These are phyloP conservation scores for Theocolax elegans DNA, from an alignment of 1,140 invertebrate genomes.

Conservation along the genomic window DNA sequence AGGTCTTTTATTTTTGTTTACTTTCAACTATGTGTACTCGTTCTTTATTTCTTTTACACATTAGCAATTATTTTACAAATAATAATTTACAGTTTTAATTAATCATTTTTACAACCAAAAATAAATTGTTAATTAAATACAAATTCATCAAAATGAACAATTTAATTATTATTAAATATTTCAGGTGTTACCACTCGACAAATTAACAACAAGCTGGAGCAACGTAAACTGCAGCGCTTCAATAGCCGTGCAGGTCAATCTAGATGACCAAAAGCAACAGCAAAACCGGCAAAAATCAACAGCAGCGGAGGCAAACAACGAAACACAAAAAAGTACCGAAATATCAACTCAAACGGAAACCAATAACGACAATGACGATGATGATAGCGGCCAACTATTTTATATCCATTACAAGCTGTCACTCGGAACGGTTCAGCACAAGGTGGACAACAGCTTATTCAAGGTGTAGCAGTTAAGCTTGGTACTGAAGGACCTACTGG, in stretches of 20 bases:
- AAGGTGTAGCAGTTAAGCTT: slow-evolving; percentile 76
- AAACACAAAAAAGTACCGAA: slow-evolving; percentile 55
- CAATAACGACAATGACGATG: slow-evolving; percentile 63
- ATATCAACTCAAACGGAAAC: slow-evolving; percentile 69
- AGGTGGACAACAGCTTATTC: slow-evolving; percentile 69
- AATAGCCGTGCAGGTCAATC: slow-evolving; percentile 72
- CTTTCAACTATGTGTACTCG: no score
- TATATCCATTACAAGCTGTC: slow-evolving; percentile 75
- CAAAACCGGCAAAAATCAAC: slow-evolving; percentile 30
- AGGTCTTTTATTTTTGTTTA: no score
- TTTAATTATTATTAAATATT: no score
- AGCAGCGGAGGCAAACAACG: slow-evolving; percentile 18
- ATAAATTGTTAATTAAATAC: no score
- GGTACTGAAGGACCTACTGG: slow-evolving; percentile 73
- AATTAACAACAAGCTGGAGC: slow-evolving; percentile 63
- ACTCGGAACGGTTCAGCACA: slow-evolving; percentile 63
- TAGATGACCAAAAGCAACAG: slow-evolving; percentile 57
- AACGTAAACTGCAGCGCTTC: slow-evolving; percentile 66
- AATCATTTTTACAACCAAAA: no score
- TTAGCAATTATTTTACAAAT: not conserved
- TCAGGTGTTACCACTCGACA: slow-evolving; percentile 59
- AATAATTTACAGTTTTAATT: no score
- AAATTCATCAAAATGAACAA: no score
- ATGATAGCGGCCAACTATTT: slow-evolving; percentile 72
- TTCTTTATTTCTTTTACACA: not conserved